phyloP scores from a whole-genome alignment of 2,888 invertebrate genomes.

The Leucoma salicis region DNA sequence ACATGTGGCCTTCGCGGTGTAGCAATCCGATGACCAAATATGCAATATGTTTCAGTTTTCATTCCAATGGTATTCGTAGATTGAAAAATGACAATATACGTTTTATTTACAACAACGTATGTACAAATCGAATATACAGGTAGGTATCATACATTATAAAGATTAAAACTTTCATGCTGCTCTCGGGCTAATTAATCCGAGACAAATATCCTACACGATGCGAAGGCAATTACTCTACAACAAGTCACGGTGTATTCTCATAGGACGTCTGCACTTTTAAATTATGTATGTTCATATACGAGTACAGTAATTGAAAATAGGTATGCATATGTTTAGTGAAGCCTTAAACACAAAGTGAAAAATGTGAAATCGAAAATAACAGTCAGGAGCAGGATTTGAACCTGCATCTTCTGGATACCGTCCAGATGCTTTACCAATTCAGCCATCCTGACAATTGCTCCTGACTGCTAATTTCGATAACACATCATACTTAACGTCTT shows the following conservation, averaged over 20 bases:
- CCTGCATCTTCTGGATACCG: too few relatives aligned
- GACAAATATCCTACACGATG: slow-evolving; percentile 49
- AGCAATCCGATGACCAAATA: slow-evolving; percentile 55
- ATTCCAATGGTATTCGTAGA: slow-evolving; percentile 39
- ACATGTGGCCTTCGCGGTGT: slow-evolving; percentile 56
- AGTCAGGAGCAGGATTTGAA: too few relatives aligned
- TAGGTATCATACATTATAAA: slow-evolving; percentile 47
- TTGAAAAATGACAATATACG: slow-evolving; percentile 47
- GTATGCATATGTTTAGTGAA: slow-evolving; percentile 21
- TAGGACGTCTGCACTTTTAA: slow-evolving; percentile 47
- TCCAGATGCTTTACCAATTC: too few relatives aligned
- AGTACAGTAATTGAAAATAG: slow-evolving; percentile 18
- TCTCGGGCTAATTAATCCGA: slow-evolving; percentile 63
- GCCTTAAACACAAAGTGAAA: slow-evolving; percentile 17
- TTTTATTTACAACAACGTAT: slow-evolving; percentile 5
- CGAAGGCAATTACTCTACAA: slow-evolving; percentile 59
- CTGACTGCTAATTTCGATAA: too few relatives aligned
- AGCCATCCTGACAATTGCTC: too few relatives aligned
- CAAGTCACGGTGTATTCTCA: slow-evolving; percentile 54
- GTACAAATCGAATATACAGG: slow-evolving; percentile 19
- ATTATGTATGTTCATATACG: slow-evolving; percentile 31
- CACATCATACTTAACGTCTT: too few relatives aligned
- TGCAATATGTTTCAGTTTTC: slow-evolving; percentile 52
- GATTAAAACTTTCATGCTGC: slow-evolving; percentile 59
- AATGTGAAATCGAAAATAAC: too few relatives aligned